Evolutionary conservation across 1,140 invertebrate species (phyloP).

Genomic region (Drosophila bifasciata): DNA sequence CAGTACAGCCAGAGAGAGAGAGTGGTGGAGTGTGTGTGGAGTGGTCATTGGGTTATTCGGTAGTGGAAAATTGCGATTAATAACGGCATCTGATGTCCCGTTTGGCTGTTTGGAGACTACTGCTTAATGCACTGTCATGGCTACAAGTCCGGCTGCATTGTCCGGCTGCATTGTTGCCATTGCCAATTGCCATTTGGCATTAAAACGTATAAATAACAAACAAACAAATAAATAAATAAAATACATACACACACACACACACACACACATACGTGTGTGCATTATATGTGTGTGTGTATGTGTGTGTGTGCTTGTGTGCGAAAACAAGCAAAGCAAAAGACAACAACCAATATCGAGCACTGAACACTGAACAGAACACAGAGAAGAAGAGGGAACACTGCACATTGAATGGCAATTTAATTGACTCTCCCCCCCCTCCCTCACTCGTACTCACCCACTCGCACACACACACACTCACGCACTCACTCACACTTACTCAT

Average conservation of each 20-base stretch:
- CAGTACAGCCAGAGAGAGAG: slow-evolving; percentile 18
- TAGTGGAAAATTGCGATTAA: slow-evolving; percentile 27
- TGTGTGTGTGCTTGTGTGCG: slow-evolving; percentile 6
- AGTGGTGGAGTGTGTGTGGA: slow-evolving; percentile 12
- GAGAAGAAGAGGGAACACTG: slow-evolving; percentile 22
- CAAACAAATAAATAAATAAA: slow-evolving; percentile 54
- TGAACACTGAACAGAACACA: slow-evolving; percentile 14
- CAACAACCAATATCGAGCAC: slow-evolving; percentile 41
- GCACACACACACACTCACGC: background rate
- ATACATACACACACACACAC: slow-evolving; percentile 31
- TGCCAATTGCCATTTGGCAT: slow-evolving; percentile 63
- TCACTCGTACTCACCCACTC: background rate
- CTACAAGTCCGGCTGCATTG: slow-evolving; percentile 39
- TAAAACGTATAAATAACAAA: slow-evolving; percentile 72
- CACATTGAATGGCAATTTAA: slow-evolving; percentile 60
- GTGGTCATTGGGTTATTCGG: background rate
- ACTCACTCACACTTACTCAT: slow-evolving; percentile 20
- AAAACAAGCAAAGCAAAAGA: slow-evolving; percentile 49
- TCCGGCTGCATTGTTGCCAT: slow-evolving; percentile 26
- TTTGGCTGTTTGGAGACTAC: slow-evolving; percentile 40
- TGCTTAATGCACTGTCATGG: slow-evolving; percentile 72
- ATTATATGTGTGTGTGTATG: slow-evolving; percentile 17
- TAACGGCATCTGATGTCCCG: slow-evolving; percentile 34
- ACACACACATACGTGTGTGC: slow-evolving; percentile 35
- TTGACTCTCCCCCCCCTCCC: slow-evolving; percentile 36